Conservation (phyloP, 2,888 invertebrate species). For the Ophioninae sp. region DNA sequence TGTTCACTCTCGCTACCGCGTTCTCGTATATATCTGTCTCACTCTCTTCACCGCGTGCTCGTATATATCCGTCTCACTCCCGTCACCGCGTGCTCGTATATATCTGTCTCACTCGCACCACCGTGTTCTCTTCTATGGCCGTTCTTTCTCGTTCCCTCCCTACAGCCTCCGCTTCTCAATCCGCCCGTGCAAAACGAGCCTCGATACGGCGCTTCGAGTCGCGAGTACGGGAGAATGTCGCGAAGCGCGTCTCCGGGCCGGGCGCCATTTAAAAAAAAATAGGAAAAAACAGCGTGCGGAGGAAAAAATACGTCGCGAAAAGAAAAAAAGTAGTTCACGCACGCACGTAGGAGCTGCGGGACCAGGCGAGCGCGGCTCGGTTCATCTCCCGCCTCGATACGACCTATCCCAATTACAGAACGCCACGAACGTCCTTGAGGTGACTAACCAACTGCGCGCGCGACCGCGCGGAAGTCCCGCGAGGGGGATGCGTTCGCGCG, state of each 20-base stretch:
- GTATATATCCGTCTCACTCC: too few relatives aligned
- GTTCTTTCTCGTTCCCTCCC: background rate
- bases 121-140: too few relatives aligned
- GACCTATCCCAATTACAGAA: constrained; percentile 79
- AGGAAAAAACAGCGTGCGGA: too few relatives aligned
- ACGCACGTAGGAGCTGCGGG: constrained; percentile 59
- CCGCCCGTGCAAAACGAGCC: background rate
- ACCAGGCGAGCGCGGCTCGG: constrained; percentile 30
- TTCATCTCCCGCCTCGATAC: constrained; percentile 68
- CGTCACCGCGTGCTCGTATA: too few relatives aligned
- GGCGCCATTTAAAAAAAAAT: constrained; percentile 75
- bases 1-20: too few relatives aligned
- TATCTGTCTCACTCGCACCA: too few relatives aligned
- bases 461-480: constrained; percentile 52
- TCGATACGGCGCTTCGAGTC: background rate
- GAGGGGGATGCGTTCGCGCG: constrained; percentile 65
- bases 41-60: too few relatives aligned
- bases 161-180: background rate
- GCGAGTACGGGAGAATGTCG: constrained; percentile 53
- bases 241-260: constrained; percentile 71
- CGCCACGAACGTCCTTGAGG: constrained; percentile 76
- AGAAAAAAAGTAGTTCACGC: constrained; percentile 59
- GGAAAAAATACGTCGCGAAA: too few relatives aligned
- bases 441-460: constrained; percentile 77
- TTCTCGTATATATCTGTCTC: too few relatives aligned